Evolutionary conservation across 2,797 vertebrate genomes (phyloP).

Genomic region (Eutrigla gurnardus): DNA sequence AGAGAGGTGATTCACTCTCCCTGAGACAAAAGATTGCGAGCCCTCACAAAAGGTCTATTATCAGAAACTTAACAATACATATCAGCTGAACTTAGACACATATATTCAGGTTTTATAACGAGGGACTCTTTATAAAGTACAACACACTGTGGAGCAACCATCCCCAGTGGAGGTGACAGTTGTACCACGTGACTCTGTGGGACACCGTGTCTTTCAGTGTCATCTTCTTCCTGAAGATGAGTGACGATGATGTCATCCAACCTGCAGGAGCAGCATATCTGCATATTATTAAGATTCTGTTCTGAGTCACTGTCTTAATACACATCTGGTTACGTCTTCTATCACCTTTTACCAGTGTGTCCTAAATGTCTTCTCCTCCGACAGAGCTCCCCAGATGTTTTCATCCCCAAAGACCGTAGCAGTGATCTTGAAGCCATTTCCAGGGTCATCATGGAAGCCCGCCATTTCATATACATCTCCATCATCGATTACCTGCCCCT

Average conservation of each 20-base stretch:
- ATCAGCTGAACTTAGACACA: neutral
- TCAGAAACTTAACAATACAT: no score
- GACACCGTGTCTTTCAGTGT: constrained; percentile 34
- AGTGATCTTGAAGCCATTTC: constrained; percentile 94
- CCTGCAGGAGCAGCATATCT: neutral
- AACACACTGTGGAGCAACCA: neutral
- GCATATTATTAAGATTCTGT: neutral
- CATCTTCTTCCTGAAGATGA: constrained; percentile 32
- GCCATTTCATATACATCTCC: constrained; percentile 92
- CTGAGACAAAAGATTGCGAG: neutral
- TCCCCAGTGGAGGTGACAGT: constrained; percentile 8
- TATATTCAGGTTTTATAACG: neutral
- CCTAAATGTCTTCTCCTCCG: constrained; percentile 23
- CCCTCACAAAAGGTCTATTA: neutral
- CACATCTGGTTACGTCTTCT: constrained; percentile 9
- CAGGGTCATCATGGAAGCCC: constrained; percentile 91
- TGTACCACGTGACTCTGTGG: constrained; percentile 25
- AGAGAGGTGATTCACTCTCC: no score
- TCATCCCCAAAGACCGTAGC: constrained; percentile 92
- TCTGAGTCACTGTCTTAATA: neutral
- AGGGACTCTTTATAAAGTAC: no score
- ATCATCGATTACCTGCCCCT: constrained; percentile 94
- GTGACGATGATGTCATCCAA: constrained; percentile 38
- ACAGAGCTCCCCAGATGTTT: constrained; percentile 94
- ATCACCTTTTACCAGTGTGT: neutral